A percentile compares a stretch with the other conserved stretches of the same genome.
Evolutionary conservation across 30 jellyfish, hydroid and myxozoan species (phyloP).

Genomic region (Mastigias papua): DNA sequence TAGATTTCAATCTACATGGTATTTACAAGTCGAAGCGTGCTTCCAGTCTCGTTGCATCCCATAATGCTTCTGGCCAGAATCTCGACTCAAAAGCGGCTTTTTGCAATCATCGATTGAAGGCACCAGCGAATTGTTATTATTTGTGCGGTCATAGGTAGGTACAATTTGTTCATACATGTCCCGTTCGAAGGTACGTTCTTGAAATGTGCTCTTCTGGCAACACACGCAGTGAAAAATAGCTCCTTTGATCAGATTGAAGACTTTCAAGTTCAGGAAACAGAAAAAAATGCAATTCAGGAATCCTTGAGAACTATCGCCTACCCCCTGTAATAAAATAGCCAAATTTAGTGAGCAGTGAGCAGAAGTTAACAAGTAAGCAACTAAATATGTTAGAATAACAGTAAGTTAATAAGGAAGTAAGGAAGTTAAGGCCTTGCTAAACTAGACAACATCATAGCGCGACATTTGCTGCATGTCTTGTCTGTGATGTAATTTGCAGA

Average conservation of each 20-base stretch:
- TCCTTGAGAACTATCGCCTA: conserved; percentile 93
- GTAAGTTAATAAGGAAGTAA: background rate
- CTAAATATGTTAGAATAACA: background rate
- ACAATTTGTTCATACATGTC: background rate
- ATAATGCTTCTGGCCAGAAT: background rate
- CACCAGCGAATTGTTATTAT: background rate
- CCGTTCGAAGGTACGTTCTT: no score
- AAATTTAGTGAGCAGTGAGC: no score
- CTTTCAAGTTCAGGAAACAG: conserved; percentile 87
- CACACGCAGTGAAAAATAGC: conserved; percentile 10
- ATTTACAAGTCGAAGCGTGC: no score
- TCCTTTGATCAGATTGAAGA: conserved; percentile 49
- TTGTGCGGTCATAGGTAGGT: background rate
- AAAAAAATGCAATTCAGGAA: conserved; percentile 84
- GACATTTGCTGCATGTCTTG: no score
- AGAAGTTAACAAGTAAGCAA: no score
- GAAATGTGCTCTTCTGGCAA: conserved; percentile 32
- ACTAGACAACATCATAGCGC: no score
- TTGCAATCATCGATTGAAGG: background rate
- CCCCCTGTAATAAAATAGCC: conserved; percentile 62
- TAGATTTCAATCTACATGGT: no score
- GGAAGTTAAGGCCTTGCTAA: background rate
- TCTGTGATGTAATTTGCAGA: no score
- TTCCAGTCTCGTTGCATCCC: background rate
- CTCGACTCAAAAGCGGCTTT: background rate